Evolutionary conservation across 2,797 vertebrate genomes (phyloP), one percentile per base, ranked within the genome.

Genomic region (Decapterus maruadsi): DNA sequence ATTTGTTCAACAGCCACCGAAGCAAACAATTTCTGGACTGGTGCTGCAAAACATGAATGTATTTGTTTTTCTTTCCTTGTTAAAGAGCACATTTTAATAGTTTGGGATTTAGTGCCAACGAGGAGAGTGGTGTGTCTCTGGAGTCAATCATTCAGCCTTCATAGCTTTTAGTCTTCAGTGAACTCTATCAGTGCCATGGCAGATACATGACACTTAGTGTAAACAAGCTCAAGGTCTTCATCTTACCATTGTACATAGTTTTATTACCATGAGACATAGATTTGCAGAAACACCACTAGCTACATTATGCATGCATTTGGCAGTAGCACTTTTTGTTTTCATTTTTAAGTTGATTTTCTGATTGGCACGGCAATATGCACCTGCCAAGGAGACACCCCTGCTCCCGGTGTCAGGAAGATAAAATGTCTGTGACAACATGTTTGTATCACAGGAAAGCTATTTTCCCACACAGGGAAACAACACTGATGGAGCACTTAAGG

Each of bases 401-500:
- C 78, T 42, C 48, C 72, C 78, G 45, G 62, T 72, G 77, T 86
- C 75, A 42, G 78, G 56, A 72, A 86, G 87, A 91, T 83, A 82
- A 88, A 83, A 83, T 68, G 63, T 79, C 85, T 36, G 9, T 69
- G 86, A 82, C 77, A 83, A 79, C 75, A 84, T 89, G 81, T 90
- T 87, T 87, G 84, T 77, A 74, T 72, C 75, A 19, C 58, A 51
- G 80, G 72, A 81, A 85, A 84, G 81, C 81, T 62, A 79, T 90
- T 90, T 88, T 70, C 78, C 72, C 85, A 34, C 68, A 45, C 55
- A 50, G 78, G 70, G 68, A 83, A 79, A 65, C 81, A 72, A 51
- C 87, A 61, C 82, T 77, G 76, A 84, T 85, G 80, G 83, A 87
- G 76, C 81, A 81, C 81, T 89, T 86, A 82, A 84, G 72, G 45